Percentiles rank a stretch among this genome's conserved stretches.
Evolutionary conservation across 2,797 vertebrate genomes (phyloP).

Genomic region (Microhierax caerulescens): DNA sequence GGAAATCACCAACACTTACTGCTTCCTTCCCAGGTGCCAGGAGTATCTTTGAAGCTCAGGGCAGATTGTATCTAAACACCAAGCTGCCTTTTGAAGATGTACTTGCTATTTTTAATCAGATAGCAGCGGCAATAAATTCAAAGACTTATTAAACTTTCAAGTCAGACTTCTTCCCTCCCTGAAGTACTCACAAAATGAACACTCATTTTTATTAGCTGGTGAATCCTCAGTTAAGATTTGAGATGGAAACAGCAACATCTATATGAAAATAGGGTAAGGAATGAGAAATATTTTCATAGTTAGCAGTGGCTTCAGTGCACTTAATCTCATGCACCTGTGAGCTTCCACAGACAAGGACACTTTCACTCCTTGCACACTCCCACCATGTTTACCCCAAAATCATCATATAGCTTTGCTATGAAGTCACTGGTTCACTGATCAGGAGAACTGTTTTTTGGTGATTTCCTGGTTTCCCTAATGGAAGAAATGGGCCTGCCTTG

Average conservation of each 20-base stretch:
- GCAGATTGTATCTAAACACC: neutral
- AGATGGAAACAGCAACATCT: neutral
- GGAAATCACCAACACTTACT: neutral
- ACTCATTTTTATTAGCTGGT: neutral
- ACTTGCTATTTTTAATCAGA: neutral
- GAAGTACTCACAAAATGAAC: neutral
- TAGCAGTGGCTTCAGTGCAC: neutral
- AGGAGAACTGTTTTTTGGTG: fast-evolving
- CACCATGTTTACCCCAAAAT: fast-evolving
- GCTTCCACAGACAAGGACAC: neutral
- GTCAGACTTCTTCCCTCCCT: neutral
- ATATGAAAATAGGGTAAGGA: neutral
- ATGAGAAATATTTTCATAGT: neutral
- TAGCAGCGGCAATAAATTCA: neutral
- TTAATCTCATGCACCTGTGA: neutral
- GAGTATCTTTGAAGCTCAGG: neutral
- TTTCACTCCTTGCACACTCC: fast-evolving
- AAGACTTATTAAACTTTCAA: neutral
- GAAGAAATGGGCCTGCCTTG: neutral
- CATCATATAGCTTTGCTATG: neutral
- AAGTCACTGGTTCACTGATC: neutral
- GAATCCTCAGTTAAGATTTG: neutral
- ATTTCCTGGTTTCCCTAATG: neutral
- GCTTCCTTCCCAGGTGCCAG: neutral
- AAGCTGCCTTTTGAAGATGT: neutral